phyloP scores from a whole-genome alignment of 1,140 invertebrate genomes.

The Chlorops oryzae region DNA sequence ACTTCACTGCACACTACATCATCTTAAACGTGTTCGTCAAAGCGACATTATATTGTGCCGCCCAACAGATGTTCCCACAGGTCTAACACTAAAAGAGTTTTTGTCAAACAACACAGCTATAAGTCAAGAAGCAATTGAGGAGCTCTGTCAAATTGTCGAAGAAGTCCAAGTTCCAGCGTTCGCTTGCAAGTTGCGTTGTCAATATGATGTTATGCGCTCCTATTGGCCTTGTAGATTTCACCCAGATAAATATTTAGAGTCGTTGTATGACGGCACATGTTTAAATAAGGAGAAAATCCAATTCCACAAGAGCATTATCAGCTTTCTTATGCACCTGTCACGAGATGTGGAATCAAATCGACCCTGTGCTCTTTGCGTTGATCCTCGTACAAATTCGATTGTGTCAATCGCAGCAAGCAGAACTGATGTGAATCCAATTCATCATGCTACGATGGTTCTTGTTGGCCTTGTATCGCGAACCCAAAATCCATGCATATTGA shows the following conservation, averaged over 20 bases:
- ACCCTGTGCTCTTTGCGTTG: slow-evolving; percentile 60
- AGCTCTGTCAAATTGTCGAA: slow-evolving; percentile 49
- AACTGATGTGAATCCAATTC: slow-evolving; percentile 61
- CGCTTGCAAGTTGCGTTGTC: slow-evolving; percentile 59
- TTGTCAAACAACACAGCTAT: slow-evolving; percentile 21
- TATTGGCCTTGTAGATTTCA: slow-evolving; percentile 85
- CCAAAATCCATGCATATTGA: slow-evolving; percentile 76
- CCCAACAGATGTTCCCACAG: slow-evolving; percentile 19
- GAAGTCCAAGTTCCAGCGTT: slow-evolving; percentile 55
- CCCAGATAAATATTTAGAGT: slow-evolving; percentile 66
- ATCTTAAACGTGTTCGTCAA: slow-evolving; percentile 68
- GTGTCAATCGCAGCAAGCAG: slow-evolving; percentile 62
- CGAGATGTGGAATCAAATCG: slow-evolving; percentile 32
- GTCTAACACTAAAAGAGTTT: slow-evolving; percentile 14
- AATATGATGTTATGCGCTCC: slow-evolving; percentile 58
- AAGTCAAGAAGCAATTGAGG: slow-evolving; percentile 20
- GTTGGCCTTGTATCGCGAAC: slow-evolving; percentile 76
- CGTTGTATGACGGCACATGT: slow-evolving; percentile 55
- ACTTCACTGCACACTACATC: slow-evolving; percentile 53
- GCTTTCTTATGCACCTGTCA: slow-evolving; percentile 21
- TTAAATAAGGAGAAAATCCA: slow-evolving; percentile 57
- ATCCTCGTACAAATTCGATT: slow-evolving; percentile 57
- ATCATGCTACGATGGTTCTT: slow-evolving; percentile 79
- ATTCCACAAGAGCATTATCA: slow-evolving; percentile 59
- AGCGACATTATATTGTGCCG: slow-evolving; percentile 57